Percentiles rank a stretch among this genome's conserved stretches.
phyloP scores from a whole-genome alignment of 2,888 invertebrate species.

The Acrobasis consociella region DNA sequence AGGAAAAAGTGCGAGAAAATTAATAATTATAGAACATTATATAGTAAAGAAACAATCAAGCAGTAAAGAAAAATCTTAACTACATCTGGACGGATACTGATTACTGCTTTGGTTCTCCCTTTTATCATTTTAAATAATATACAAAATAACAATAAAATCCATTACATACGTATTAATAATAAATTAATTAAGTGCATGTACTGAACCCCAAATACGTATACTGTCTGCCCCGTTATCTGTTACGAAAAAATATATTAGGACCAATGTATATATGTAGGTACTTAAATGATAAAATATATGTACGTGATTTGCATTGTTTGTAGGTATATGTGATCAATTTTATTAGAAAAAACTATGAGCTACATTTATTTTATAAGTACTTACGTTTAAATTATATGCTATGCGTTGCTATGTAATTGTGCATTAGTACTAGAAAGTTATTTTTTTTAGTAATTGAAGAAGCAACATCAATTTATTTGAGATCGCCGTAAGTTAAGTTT shows the following conservation, averaged over 20 bases:
- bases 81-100: slow-evolving; percentile 82
- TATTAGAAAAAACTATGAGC: too few relatives aligned
- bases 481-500: neutral
- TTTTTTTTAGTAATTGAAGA: neutral
- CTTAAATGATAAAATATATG: neutral
- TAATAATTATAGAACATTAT: slow-evolving; percentile 47
- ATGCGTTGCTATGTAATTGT: neutral
- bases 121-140: slow-evolving; percentile 34
- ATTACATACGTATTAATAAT: slow-evolving; percentile 25
- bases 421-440: neutral
- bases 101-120: slow-evolving; percentile 79
- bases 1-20: slow-evolving; percentile 34
- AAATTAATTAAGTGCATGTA: slow-evolving; percentile 15
- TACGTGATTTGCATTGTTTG: slow-evolving; percentile 2
- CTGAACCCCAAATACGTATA: slow-evolving; percentile 17
- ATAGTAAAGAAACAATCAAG: slow-evolving; percentile 37
- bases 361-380: too few relatives aligned
- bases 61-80: slow-evolving; percentile 57
- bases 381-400: too few relatives aligned
- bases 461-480: neutral
- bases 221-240: slow-evolving; percentile 13
- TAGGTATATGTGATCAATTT: too few relatives aligned
- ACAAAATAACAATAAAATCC: slow-evolving; percentile 31
- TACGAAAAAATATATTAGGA: neutral
- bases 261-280: neutral